phyloP scores from a whole-genome alignment of 2,888 invertebrate species.

The Penaeus monodon region DNA sequence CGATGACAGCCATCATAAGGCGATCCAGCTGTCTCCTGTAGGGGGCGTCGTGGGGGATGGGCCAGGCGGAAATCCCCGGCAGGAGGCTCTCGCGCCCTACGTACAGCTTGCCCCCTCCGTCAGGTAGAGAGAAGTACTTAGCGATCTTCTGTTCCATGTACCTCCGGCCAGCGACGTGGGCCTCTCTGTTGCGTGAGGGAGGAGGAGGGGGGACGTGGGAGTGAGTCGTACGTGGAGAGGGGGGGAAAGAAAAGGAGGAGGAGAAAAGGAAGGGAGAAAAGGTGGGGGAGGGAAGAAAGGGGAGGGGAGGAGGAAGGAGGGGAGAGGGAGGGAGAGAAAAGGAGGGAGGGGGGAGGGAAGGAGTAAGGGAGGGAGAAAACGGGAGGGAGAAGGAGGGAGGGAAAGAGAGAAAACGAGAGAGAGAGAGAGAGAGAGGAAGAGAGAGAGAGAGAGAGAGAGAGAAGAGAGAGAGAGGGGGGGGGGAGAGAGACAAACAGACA shows the following conservation, averaged over 20 bases:
- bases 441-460: background rate
- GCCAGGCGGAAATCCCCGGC: constrained; percentile 15
- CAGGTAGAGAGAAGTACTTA: background rate
- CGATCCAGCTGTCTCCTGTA: constrained; percentile 9
- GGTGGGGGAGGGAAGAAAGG: background rate
- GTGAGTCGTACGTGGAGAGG: background rate
- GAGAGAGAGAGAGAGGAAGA: background rate
- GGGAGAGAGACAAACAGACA: no score
- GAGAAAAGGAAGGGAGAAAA: background rate
- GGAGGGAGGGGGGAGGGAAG: background rate
- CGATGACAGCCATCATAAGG: constrained; percentile 8
- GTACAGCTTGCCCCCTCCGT: constrained; percentile 15
- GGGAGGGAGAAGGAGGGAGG: background rate
- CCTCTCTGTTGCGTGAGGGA: background rate
- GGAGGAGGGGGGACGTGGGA: no score
- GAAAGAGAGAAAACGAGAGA: background rate
- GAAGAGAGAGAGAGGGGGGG: background rate
- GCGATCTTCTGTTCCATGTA: constrained; percentile 4
- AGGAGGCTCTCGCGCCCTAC: constrained; percentile 10
- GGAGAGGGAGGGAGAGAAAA: background rate
- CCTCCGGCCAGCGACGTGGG: constrained; percentile 8
- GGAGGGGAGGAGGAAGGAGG: no score
- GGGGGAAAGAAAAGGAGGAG: background rate
- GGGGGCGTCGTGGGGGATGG: constrained; percentile 30
- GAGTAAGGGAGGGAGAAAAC: no score